Conservation (phyloP, 1,140 invertebrate species). For the Bombus sibiricus region DNA sequence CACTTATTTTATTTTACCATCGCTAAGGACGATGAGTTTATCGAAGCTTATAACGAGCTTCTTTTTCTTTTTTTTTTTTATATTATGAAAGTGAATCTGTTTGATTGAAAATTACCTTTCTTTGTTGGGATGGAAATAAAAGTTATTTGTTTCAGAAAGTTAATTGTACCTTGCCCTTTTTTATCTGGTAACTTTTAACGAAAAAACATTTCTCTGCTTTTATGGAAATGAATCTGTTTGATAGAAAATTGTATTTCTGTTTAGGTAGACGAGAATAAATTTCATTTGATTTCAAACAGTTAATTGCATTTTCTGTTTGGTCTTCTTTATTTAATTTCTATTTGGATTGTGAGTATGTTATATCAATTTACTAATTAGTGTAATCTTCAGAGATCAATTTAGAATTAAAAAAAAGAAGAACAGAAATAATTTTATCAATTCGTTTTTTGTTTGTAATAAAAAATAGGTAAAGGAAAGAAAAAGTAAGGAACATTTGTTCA, state of each 20-base stretch:
- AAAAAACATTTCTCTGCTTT: not conserved
- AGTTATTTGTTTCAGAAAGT: not conserved
- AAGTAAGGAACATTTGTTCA: slow-evolving; percentile 65
- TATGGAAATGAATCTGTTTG: not conserved
- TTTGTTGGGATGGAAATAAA: not conserved
- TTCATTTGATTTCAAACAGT: not conserved
- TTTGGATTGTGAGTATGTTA: not conserved
- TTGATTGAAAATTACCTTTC: not conserved
- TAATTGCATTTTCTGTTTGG: not conserved
- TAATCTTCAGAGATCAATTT: not conserved
- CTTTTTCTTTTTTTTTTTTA: not conserved
- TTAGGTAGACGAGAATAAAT: not conserved
- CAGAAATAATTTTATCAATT: too few relatives aligned
- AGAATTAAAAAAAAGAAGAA: not conserved
- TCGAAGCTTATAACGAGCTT: slow-evolving; percentile 11
- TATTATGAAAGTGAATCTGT: not conserved
- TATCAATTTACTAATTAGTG: not conserved
- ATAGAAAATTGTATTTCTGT: not conserved
- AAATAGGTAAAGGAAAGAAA: not conserved
- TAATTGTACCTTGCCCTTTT: not conserved
- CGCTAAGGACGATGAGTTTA: not conserved
- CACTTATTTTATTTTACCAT: slow-evolving; percentile 9
- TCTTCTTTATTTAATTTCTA: not conserved
- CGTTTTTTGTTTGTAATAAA: not conserved
- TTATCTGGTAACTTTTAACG: not conserved